Evolutionary conservation across 2,797 vertebrate species (phyloP).

Genomic region (Propithecus deckenii): DNA sequence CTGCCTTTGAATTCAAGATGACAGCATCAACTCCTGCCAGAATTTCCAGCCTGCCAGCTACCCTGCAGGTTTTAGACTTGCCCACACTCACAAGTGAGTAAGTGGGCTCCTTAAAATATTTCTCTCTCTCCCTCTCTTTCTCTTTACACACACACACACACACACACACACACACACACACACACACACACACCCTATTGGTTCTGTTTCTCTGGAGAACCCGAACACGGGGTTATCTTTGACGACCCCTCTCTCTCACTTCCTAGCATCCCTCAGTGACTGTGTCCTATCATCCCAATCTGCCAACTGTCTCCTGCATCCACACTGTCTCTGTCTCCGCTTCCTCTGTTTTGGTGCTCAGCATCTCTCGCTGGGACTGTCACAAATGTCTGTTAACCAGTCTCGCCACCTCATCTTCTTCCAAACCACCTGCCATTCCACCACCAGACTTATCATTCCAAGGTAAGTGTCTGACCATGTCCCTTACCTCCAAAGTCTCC

Average conservation of each 20-base stretch:
- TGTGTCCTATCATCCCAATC: accelerated
- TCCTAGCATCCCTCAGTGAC: not conserved
- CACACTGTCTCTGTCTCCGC: not conserved
- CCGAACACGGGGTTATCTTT: not conserved
- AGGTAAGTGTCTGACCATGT: not conserved
- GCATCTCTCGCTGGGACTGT: not conserved
- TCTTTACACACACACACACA: no score
- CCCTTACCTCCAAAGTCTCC: not conserved
- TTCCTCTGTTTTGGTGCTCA: not conserved
- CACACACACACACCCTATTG: not conserved
- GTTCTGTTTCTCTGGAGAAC: not conserved
- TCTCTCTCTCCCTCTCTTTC: not conserved
- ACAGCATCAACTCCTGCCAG: not conserved
- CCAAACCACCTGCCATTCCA: not conserved
- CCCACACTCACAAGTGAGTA: not conserved
- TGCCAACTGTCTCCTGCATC: not conserved
- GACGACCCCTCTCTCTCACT: no score
- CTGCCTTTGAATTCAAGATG: not conserved
- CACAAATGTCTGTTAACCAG: not conserved
- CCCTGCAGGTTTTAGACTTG: not conserved
- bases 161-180: no score
- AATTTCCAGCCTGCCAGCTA: not conserved
- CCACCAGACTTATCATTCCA: not conserved
- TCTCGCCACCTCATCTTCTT: not conserved
- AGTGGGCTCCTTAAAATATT: not conserved